phyloP scores from a whole-genome alignment of 2,113 vertebrate species.

The Todiramphus saurophagus region DNA sequence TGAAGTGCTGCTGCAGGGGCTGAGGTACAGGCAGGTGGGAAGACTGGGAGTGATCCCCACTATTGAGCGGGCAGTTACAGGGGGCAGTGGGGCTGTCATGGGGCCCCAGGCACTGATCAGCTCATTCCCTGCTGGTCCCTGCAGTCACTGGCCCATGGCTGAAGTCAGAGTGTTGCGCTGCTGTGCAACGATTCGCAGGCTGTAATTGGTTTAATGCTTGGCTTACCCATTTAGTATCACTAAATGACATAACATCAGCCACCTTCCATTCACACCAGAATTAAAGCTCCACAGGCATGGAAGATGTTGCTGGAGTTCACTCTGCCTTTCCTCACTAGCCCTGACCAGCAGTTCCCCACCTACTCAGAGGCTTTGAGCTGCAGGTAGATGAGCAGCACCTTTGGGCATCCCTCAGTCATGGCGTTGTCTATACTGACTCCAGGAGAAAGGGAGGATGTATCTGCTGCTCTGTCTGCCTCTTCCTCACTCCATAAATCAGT shows the following conservation, averaged over 20 bases:
- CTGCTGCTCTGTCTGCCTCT: neutral
- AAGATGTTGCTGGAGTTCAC: neutral
- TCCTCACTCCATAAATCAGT: neutral
- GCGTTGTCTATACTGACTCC: neutral
- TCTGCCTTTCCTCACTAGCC: accelerated
- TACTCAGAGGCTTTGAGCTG: neutral
- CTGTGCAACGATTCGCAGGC: constrained; percentile 11
- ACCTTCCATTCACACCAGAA: neutral
- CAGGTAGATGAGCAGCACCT: neutral
- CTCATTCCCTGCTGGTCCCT: neutral
- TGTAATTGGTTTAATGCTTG: constrained; percentile 54
- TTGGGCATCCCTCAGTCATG: accelerated
- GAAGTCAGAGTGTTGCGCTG: neutral
- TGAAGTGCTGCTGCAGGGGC: neutral
- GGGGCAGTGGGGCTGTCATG: neutral
- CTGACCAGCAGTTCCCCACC: accelerated
- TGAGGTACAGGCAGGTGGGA: neutral
- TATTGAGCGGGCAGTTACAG: accelerated
- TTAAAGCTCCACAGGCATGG: neutral
- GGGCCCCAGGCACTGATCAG: neutral
- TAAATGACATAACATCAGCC: neutral
- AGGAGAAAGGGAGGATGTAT: too few relatives aligned
- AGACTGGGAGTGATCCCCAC: neutral
- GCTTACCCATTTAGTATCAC: neutral
- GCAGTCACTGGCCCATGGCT: neutral